Evolutionary conservation across 2,888 invertebrate species (phyloP), one percentile per base, ranked within the genome.

Genomic region (Sthenelais limicola): DNA sequence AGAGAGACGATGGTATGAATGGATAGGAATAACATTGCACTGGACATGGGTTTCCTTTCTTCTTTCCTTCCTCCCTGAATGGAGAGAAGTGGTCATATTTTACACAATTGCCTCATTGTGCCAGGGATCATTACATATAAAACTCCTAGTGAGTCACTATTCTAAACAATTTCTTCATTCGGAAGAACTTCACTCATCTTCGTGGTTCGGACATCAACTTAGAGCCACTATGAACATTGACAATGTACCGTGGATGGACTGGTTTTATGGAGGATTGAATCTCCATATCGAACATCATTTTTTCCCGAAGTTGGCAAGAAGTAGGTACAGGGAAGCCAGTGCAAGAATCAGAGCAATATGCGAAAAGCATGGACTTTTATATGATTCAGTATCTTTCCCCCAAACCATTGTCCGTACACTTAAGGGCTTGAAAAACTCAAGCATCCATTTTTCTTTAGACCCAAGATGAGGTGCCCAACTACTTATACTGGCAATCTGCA

Each of bases 241-340:
- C 15, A 72, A 51, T 15, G 68, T 35, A 4, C 33, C 28, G 54
- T 76, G 72, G 72, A 24, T 72, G 72, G 76, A 76, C 62, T 76
- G 76, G 76, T 76, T 67, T 56, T 71, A 76, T 47, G 76, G 76
- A 1, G 76, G 76, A 2, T 51, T 76, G 15, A 76, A 76, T 49
- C 66, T 69, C 21, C 76, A 76, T 47, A 74, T 76, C 24, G 76
- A 76, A 48, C 76, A 76, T 43, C 76, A 76, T 47, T 51, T 76
- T 38, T 76, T 68, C 38, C 76, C 76, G 32, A 67, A 33, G n/a
- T 56, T 76, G 68, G 62, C 72, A 0, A 30, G 76, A 3, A 52
- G 68, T 2, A 52, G 68, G 18, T 66, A 72, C 48, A 52, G 76
- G 32, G 38, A 35, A 15, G 75, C 75, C 4, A 43, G 72, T 26